Conservation (phyloP, 2,113 vertebrate genomes). For the Hiodon alosoides region DNA sequence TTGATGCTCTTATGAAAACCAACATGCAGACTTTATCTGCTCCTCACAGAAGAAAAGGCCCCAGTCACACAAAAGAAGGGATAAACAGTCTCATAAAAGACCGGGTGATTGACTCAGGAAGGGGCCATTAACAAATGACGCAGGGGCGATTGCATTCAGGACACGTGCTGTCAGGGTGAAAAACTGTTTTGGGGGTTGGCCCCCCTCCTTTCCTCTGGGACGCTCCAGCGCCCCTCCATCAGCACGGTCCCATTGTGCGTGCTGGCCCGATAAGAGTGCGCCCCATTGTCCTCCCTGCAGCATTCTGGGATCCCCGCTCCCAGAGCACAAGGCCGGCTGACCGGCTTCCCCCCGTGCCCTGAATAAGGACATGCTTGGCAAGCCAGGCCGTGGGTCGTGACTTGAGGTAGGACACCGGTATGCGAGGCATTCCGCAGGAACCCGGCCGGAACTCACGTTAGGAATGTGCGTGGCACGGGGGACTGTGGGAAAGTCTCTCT, state of each 20-base stretch:
- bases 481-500: slow-evolving; percentile 21
- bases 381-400: background rate
- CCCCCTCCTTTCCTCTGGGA: slow-evolving; percentile 9
- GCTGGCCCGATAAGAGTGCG: slow-evolving; percentile 8
- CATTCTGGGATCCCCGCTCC: slow-evolving; percentile 1
- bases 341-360: slow-evolving; percentile 3
- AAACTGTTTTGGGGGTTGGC: background rate
- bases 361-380: background rate
- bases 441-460: background rate
- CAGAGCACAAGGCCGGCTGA: background rate
- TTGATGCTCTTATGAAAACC: background rate
- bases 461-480: background rate
- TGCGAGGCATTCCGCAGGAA: background rate
- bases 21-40: background rate
- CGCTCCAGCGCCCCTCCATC: background rate
- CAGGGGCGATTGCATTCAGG: background rate
- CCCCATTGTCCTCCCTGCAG: background rate
- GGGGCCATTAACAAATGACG: background rate
- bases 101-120: background rate
- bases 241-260: background rate
- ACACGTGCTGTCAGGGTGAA: background rate
- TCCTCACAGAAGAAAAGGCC: background rate
- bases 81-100: background rate
- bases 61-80: background rate
- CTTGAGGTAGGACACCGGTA: background rate